Evolutionary conservation across 2,113 vertebrate genomes (phyloP).

Genomic region (Electrona antarctica): DNA sequence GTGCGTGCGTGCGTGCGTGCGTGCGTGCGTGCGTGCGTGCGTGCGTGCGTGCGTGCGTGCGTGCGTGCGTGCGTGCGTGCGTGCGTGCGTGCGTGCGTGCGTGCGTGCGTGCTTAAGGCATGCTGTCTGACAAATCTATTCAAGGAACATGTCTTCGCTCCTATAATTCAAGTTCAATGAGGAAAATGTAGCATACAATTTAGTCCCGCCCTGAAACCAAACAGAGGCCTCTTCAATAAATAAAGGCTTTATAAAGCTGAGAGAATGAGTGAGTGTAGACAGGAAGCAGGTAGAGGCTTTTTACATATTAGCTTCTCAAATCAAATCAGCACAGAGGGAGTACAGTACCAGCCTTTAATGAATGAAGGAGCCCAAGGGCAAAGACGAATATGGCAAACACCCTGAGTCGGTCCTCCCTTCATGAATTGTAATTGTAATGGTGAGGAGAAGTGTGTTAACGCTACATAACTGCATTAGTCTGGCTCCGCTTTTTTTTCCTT

Average conservation of each 20-base stretch:
- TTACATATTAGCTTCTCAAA: conserved; percentile 74
- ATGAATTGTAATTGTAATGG: conserved; percentile 55
- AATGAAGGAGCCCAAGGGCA: conserved; percentile 48
- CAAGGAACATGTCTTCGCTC: conserved; percentile 13
- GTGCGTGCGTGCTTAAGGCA: neutral
- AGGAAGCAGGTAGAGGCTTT: conserved; percentile 66
- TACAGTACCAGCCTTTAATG: conserved; percentile 57
- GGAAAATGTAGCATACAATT: conserved; percentile 48
- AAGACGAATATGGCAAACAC: conserved; percentile 58
- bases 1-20: no score
- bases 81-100: neutral
- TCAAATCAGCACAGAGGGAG: conserved; percentile 66
- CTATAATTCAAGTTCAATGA: conserved; percentile 39
- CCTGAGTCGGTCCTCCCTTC: conserved; percentile 51
- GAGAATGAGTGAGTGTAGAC: conserved; percentile 53
- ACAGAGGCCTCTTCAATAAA: conserved; percentile 55
- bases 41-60: no score
- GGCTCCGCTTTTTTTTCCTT: conserved; percentile 28
- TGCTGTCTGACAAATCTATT: conserved; percentile 51
- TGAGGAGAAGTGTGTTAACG: conserved; percentile 62
- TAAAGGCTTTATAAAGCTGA: conserved; percentile 62
- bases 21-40: no score
- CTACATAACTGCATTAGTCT: conserved; percentile 59
- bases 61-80: neutral
- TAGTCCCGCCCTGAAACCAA: conserved; percentile 57